Evolutionary conservation across 2,888 invertebrate genomes (phyloP).

Genomic region (Lobophora halterata): DNA sequence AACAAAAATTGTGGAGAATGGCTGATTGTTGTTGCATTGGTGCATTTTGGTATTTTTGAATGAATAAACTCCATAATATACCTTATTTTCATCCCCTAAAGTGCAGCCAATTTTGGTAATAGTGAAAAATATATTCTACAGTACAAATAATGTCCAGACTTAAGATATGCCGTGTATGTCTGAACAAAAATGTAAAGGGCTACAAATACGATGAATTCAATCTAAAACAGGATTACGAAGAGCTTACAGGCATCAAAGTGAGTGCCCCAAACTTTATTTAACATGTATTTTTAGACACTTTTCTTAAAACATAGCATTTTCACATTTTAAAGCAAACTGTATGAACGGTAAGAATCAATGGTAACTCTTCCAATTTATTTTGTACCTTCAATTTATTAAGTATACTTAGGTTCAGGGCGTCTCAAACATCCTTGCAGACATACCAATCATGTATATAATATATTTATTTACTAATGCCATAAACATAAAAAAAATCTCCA

Average conservation of each 20-base stretch:
- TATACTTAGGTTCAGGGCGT: background rate
- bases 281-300: background rate
- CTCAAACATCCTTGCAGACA: too few relatives aligned
- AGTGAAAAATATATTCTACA: background rate
- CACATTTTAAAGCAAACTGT: too few relatives aligned
- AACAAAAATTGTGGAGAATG: slow-evolving; percentile 2
- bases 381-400: background rate
- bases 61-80: background rate
- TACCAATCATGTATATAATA: too few relatives aligned
- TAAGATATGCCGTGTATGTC: slow-evolving; percentile 52
- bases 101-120: slow-evolving; percentile 8
- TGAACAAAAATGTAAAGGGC: slow-evolving; percentile 47
- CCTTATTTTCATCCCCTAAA: background rate
- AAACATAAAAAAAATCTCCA: too few relatives aligned
- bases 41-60: slow-evolving; percentile 7
- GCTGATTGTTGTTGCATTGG: slow-evolving; percentile 2
- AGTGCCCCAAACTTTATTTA: slow-evolving; percentile 27
- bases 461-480: too few relatives aligned
- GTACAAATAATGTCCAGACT: slow-evolving; percentile 39
- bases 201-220: slow-evolving; percentile 45
- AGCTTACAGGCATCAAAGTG: slow-evolving; percentile 51
- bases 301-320: background rate
- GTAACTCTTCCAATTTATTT: too few relatives aligned
- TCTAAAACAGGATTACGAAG: slow-evolving; percentile 49
- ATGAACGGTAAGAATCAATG: too few relatives aligned